Conservation (phyloP, 1,140 invertebrate genomes). For the Aradophagus sp. region DNA sequence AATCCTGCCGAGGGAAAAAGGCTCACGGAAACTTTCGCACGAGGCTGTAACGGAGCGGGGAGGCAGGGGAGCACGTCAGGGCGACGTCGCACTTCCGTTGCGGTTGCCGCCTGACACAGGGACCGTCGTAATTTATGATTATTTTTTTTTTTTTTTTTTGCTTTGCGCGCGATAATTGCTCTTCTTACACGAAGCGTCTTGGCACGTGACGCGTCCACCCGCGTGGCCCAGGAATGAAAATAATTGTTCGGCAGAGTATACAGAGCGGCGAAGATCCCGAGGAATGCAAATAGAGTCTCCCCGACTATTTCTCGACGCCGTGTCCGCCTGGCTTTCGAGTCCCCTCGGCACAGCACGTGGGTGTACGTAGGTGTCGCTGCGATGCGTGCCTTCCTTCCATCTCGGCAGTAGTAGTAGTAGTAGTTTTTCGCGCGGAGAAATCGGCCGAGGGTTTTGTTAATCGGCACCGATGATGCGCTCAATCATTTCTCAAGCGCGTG, state of each 20-base stretch:
- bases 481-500: slow-evolving; percentile 23
- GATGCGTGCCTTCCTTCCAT: no score
- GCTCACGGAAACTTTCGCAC: no score
- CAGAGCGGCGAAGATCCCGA: slow-evolving; percentile 61
- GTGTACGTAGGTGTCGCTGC: no score
- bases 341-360: slow-evolving; percentile 15
- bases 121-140: slow-evolving; percentile 47
- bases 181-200: slow-evolving; percentile 35
- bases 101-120: slow-evolving; percentile 3
- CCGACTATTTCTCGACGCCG: slow-evolving; percentile 23
- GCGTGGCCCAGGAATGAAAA: slow-evolving; percentile 66
- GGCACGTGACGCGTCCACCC: slow-evolving; percentile 29
- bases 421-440: slow-evolving; percentile 24
- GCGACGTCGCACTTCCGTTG: slow-evolving; percentile 10
- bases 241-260: slow-evolving; percentile 68
- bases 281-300: slow-evolving; percentile 72
- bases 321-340: slow-evolving; percentile 5
- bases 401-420: no score
- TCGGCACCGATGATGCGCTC: slow-evolving; percentile 17
- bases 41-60: no score
- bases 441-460: slow-evolving; percentile 41
- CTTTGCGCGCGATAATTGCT: slow-evolving; percentile 57
- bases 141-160: no score
- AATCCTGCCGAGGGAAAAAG: no score
- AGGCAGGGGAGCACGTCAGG: slow-evolving; percentile 3